Evolutionary conservation across 2,797 vertebrate species (phyloP).

Genomic region (Florisuga fusca): DNA sequence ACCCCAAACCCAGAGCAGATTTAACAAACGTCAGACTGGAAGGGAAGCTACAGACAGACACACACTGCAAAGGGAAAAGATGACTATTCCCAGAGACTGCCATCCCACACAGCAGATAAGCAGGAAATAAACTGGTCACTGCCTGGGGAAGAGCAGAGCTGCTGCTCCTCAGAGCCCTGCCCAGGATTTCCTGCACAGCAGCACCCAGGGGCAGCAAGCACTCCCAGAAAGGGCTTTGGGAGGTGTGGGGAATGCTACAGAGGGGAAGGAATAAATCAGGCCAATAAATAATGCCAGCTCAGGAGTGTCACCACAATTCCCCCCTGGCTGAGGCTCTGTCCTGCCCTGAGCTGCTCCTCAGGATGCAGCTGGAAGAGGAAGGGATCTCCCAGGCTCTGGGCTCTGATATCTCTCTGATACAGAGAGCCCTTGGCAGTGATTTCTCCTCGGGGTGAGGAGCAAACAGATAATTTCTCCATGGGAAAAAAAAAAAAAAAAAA

Average conservation of each 20-base stretch:
- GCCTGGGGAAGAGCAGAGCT: not conserved
- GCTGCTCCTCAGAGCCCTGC: not conserved
- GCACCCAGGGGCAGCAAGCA: not conserved
- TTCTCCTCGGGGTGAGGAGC: not conserved
- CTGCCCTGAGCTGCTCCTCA: not conserved
- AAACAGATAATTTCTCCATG: not conserved
- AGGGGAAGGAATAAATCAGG: not conserved
- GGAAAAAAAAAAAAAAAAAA: not conserved
- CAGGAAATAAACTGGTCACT: not conserved
- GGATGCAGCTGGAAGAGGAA: not conserved
- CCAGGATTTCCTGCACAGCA: not conserved
- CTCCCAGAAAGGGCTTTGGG: not conserved
- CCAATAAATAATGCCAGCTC: too few relatives aligned
- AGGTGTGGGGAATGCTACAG: rapidly evolving
- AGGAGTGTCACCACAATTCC: too few relatives aligned
- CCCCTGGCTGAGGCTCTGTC: not conserved
- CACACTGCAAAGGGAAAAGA: not conserved
- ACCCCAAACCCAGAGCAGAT: not conserved
- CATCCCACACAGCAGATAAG: conserved; percentile 48
- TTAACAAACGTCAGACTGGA: conserved; percentile 21
- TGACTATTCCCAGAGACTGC: conserved; percentile 51
- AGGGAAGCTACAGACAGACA: not conserved
- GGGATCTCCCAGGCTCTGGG: not conserved
- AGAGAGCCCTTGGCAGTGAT: not conserved
- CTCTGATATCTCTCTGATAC: not conserved